A percentile compares a stretch with the other conserved stretches of the same genome.
phyloP scores from a whole-genome alignment of 2,888 invertebrate genomes.

The Agonum fuliginosum region DNA sequence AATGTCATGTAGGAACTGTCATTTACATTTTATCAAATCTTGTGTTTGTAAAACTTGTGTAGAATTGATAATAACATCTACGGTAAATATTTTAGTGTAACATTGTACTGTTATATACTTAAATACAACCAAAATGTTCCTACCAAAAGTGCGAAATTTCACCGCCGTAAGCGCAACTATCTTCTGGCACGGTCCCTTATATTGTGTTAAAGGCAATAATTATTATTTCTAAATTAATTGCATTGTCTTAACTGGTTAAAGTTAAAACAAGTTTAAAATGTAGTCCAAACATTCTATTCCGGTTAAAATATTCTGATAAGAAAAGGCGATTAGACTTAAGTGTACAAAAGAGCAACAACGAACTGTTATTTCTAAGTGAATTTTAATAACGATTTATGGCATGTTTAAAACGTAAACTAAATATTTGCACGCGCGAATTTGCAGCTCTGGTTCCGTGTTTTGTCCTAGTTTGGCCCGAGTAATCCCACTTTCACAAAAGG shows the following conservation, averaged over 20 bases:
- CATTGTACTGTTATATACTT: no score
- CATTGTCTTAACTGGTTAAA: background rate
- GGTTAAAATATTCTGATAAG: constrained; percentile 55
- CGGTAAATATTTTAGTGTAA: no score
- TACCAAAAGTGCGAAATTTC: no score
- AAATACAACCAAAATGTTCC: no score
- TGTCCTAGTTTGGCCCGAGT: constrained; percentile 25
- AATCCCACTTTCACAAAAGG: constrained; percentile 57
- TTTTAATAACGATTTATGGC: constrained; percentile 59
- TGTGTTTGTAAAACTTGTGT: no score
- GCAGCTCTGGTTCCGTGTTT: constrained; percentile 15
- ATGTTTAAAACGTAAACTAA: constrained; percentile 55
- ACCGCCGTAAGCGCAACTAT: no score
- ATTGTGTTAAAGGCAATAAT: no score
- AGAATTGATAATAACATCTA: no score
- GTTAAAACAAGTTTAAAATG: constrained; percentile 12
- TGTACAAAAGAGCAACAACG: constrained; percentile 39
- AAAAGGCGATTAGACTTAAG: constrained; percentile 48
- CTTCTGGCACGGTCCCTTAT: no score
- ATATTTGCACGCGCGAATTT: constrained; percentile 49
- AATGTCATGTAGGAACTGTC: no score
- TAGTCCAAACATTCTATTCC: constrained; percentile 37
- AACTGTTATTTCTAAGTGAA: constrained; percentile 57
- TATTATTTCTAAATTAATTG: no score
- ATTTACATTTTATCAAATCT: no score